A percentile compares a stretch with the other conserved stretches of the same genome.
Conservation (phyloP, 2,113 vertebrate genomes). For the Microtus pennsylvanicus region DNA sequence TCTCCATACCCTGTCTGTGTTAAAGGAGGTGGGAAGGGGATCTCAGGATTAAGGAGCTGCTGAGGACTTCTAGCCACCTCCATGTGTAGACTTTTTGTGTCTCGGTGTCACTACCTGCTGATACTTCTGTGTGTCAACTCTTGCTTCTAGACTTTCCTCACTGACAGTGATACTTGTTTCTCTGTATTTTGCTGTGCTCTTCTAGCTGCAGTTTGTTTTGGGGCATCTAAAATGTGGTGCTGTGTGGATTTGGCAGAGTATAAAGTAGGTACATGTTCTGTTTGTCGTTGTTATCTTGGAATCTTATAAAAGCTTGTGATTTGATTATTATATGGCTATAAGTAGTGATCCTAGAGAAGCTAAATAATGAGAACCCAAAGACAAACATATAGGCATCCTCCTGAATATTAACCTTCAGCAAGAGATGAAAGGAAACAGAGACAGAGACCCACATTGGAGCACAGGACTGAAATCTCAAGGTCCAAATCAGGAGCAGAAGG, state of each 20-base stretch:
- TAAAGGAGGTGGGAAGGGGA: background rate
- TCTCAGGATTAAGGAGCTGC: background rate
- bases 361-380: too few relatives aligned
- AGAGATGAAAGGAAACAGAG: too few relatives aligned
- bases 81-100: background rate
- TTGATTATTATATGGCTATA: too few relatives aligned
- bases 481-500: too few relatives aligned
- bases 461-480: too few relatives aligned
- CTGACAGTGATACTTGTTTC: background rate
- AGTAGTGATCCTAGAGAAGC: too few relatives aligned
- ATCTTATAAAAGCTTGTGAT: conserved; percentile 42
- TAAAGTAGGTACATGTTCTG: background rate
- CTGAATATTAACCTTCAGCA: too few relatives aligned
- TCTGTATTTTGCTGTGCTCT: background rate
- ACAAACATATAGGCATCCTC: too few relatives aligned
- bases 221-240: background rate
- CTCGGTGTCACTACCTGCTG: background rate
- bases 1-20: background rate
- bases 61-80: background rate
- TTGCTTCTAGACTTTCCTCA: background rate
- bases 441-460: too few relatives aligned
- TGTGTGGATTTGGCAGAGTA: background rate
- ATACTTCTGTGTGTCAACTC: background rate
- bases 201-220: conserved; percentile 7
- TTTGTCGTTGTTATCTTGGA: background rate